Evolutionary conservation across 2,888 invertebrate species (phyloP), one percentile per base, ranked within the genome.

Genomic region (Leptura quadrifasciata): DNA sequence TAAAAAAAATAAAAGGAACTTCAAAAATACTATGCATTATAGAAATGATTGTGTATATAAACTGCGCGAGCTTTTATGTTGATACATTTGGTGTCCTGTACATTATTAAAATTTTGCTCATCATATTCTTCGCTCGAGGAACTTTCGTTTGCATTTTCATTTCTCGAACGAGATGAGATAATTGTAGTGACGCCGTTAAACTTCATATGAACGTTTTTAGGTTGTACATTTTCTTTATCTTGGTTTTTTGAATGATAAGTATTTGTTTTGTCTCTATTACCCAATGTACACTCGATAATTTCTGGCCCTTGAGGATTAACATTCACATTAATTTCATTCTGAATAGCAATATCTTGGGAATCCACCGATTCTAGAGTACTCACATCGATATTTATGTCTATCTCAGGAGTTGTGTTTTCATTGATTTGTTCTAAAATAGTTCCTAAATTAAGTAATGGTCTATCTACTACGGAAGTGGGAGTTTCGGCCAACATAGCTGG

Each of bases 51-150:
- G 47, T 76, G 76, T 17, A 76, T 76, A 27, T 76, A 72, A 39
- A 76, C 76, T 2, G 76, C 73, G 35, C 70, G 76, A 17, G 73
- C 76, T 65, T 73, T 76, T 27, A 76, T 76, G 58, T 76, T 76
- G 3, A 76, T 63, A 15, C 20, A 73, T 20, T 69, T 76, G 12
- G 67, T 20, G 17, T 54, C 58, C 4, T 55, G 27, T 0, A 47
- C 24, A 58, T 47, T 31, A 31, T 24, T 47, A 24, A 12, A 15
- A 12, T 47, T 39, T 12, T 31, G 27, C 27, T 47, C 18, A 2
- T 17, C 35, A 54, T 12, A 39, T 10, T 65, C 73, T 2, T 69
- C 69, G 35, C 31, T 58, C 6, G 64, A 69, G 5, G 64, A 61
- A 58, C 61, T 67, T 2, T 21, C 21, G 12, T 60, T 35, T 17